Percentiles rank a stretch among this genome's conserved stretches.
phyloP scores from a whole-genome alignment of 2,888 invertebrate species.

The Eristalis intricaria region DNA sequence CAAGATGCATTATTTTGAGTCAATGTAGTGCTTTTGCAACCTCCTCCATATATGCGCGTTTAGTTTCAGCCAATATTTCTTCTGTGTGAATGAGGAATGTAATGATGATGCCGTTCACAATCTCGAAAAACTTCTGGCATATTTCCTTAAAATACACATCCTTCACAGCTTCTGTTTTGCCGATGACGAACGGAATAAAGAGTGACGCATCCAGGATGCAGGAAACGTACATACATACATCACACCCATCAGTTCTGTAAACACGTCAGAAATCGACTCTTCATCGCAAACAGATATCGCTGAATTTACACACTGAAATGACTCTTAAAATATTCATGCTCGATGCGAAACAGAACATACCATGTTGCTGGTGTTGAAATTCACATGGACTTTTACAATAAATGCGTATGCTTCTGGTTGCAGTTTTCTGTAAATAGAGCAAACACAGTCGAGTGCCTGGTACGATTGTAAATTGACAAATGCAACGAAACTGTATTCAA shows the following conservation, averaged over 20 bases:
- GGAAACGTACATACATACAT: slow-evolving; percentile 2
- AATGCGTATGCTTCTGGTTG: neutral
- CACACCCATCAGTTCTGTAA: slow-evolving; percentile 1
- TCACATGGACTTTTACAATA: neutral
- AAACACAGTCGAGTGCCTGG: neutral
- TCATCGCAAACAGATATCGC: neutral
- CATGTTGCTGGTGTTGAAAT: neutral
- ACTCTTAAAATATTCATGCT: slow-evolving; percentile 2
- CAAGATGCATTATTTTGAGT: too few relatives aligned
- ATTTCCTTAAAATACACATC: neutral
- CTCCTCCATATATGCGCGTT: too few relatives aligned
- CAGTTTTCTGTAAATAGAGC: neutral
- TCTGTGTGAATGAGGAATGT: too few relatives aligned
- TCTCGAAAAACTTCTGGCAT: too few relatives aligned
- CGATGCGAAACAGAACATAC: neutral
- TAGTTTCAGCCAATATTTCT: too few relatives aligned
- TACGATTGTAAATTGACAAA: too few relatives aligned
- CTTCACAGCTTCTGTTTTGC: neutral
- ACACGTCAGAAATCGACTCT: neutral
- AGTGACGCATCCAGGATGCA: neutral
- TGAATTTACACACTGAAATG: neutral
- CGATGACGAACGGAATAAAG: neutral
- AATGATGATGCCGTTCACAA: neutral
- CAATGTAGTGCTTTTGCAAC: too few relatives aligned
- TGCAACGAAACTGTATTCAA: too few relatives aligned